Base-by-base conservation (phyloP, 2,797 vertebrate genomes). In the Capromys pilorides region DNA sequence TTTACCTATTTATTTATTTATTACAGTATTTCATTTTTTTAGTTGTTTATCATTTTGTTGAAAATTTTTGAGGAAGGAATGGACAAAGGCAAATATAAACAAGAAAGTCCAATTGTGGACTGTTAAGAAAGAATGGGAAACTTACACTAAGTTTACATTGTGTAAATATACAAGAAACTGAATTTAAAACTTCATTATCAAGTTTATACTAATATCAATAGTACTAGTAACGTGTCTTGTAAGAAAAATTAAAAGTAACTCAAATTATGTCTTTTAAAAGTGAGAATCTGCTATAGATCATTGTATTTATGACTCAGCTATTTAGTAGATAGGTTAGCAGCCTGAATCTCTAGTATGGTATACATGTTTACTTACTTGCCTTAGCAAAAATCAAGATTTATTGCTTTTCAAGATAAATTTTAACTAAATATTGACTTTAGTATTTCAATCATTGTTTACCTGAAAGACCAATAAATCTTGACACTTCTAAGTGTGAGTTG, bases 401-500 rank as follows among this genome's bases (percentile, higher is more conserved):
- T 97, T 97, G 94, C 96, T 95, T 97, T 97, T 97, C 95, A 97
- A 97, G 97, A 97, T 97, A 97, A 96, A 96, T 96, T 97, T 97
- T 95, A 90, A 95, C 95, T 96, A 96, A 97, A 97, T 97, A 97
- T 97, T 97, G 95, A 97, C 96, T 96, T 96, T 97, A 94, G 88
- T 79, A 93, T 94, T 90, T 96, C 96, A 95, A 94, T 97, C 96
- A 96, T 86, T 96, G 95, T 96, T 97, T 97, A 92, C 96, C 78
- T 89, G 75, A 94, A 96, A 96, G 92, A 93, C 96, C 92, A 96
- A 95, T 96, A 96, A 97, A 97, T 97, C 94, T 87, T 94, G 91
- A 91, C 93, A 95, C 89, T 97, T 95, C 81, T 96, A 78, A 95
- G 33, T 61, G 78, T 92, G 59, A 93, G 81, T 94, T 92, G 67